These are phyloP conservation scores for Solenopsis invicta DNA, from an alignment of 1,140 invertebrate genomes.

Conservation along the genomic window DNA sequence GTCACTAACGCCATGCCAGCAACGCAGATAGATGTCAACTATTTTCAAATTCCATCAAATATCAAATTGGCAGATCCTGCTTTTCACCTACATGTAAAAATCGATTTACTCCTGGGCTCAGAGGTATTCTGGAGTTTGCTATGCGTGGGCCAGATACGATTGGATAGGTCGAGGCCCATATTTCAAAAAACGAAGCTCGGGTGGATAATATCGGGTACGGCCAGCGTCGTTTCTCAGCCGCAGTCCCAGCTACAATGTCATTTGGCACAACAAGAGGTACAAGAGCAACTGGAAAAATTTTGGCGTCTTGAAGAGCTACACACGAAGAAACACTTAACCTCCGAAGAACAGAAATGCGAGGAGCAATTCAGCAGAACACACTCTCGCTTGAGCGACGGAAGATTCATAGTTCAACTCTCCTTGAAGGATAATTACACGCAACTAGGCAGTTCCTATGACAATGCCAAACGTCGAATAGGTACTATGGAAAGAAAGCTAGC, in stretches of 20 bases:
- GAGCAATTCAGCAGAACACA: not conserved
- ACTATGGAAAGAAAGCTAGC: not conserved
- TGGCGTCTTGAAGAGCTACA: not conserved
- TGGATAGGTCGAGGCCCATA: not conserved
- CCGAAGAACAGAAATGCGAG: not conserved
- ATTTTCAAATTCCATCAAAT: not conserved
- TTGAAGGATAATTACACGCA: slow-evolving; percentile 17
- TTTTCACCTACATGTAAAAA: not conserved
- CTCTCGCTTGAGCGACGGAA: not conserved
- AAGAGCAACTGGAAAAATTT: not conserved
- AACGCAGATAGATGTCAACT: not conserved
- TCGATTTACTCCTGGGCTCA: slow-evolving; percentile 5
- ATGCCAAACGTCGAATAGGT: not conserved
- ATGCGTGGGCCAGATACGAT: not conserved
- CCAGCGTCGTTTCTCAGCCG: too few species aligned
- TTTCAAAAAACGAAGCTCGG: slow-evolving; percentile 1
- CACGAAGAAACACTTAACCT: not conserved
- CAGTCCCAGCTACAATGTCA: not conserved
- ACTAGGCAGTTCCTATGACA: slow-evolving; percentile 74
- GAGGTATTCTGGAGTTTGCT: slow-evolving; percentile 11
- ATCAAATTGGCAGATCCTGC: not conserved
- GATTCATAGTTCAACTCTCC: not conserved
- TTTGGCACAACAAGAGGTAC: not conserved
- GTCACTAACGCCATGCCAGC: not conserved
- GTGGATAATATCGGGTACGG: too few species aligned